Conservation (phyloP, 1,140 invertebrate species). For the Drosophila pallidifrons region DNA sequence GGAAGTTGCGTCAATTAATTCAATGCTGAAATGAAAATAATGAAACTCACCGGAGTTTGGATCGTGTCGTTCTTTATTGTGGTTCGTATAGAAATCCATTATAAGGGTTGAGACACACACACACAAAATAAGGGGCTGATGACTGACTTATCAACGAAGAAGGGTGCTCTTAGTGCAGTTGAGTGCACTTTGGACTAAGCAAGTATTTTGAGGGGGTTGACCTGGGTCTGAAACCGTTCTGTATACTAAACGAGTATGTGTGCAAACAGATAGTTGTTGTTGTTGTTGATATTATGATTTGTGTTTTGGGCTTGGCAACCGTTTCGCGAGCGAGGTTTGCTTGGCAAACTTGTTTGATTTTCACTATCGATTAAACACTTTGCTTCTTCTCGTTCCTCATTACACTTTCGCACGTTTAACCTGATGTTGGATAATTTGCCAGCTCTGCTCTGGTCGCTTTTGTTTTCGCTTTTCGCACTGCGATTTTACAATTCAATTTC, state of each 20-base stretch:
- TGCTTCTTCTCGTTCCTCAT: slow-evolving; percentile 29
- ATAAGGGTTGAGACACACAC: slow-evolving; percentile 18
- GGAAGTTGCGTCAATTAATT: slow-evolving; percentile 38
- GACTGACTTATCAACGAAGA: not conserved
- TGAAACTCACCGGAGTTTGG: slow-evolving; percentile 63
- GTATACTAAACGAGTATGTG: slow-evolving; percentile 1
- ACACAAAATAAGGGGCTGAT: slow-evolving; percentile 18
- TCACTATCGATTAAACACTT: slow-evolving; percentile 79
- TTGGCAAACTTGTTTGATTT: slow-evolving; percentile 52
- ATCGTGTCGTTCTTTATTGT: slow-evolving; percentile 57
- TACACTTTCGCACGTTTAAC: slow-evolving; percentile 56
- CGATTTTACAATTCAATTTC: slow-evolving; percentile 60
- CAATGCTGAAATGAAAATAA: slow-evolving; percentile 25
- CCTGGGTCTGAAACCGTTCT: slow-evolving; percentile 55
- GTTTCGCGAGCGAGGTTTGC: not conserved
- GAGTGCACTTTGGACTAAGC: slow-evolving; percentile 47
- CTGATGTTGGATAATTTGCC: slow-evolving; percentile 49
- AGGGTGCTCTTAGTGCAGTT: slow-evolving; percentile 33
- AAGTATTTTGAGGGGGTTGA: slow-evolving; percentile 32
- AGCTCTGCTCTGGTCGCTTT: slow-evolving; percentile 15
- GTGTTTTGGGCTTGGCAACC: slow-evolving; percentile 36
- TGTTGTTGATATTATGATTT: slow-evolving; percentile 34
- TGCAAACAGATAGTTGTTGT: slow-evolving; percentile 7
- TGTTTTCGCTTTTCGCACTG: slow-evolving; percentile 50
- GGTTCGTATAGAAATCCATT: slow-evolving; percentile 80